These are phyloP conservation scores for Phyto melanocephala DNA, from an alignment of 2,888 invertebrate species.

Conservation along the genomic window DNA sequence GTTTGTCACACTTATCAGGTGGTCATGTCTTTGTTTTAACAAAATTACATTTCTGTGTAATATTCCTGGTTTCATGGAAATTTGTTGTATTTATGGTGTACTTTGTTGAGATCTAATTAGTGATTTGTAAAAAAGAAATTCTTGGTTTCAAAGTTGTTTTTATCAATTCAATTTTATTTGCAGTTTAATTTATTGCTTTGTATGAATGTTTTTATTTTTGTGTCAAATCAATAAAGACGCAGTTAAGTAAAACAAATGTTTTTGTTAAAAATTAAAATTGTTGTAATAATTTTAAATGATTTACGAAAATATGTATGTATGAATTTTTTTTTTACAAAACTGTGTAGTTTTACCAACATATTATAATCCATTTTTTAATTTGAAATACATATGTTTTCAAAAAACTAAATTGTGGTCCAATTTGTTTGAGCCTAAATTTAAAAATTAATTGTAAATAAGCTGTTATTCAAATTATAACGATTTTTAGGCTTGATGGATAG, in stretches of 20 bases:
- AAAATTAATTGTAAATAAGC: too few relatives aligned
- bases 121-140: not conserved
- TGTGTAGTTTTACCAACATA: too few relatives aligned
- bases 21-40: constrained; percentile 13
- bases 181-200: not conserved
- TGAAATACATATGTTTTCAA: too few relatives aligned
- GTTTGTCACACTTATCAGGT: constrained; percentile 13
- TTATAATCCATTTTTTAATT: too few relatives aligned
- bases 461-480: too few relatives aligned
- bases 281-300: not conserved
- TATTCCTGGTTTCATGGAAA: not conserved
- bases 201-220: not conserved
- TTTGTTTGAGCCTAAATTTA: too few relatives aligned
- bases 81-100: not conserved
- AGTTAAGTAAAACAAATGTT: not conserved
- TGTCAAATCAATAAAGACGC: not conserved
- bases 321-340: too few relatives aligned
- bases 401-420: too few relatives aligned
- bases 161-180: not conserved
- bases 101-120: not conserved
- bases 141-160: not conserved
- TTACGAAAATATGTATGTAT: too few relatives aligned
- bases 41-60: not conserved
- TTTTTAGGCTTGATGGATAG: too few relatives aligned
- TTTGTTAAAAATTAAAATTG: not conserved